phyloP scores from a whole-genome alignment of 1,140 invertebrate species.

The Lanistes nyassanus region DNA sequence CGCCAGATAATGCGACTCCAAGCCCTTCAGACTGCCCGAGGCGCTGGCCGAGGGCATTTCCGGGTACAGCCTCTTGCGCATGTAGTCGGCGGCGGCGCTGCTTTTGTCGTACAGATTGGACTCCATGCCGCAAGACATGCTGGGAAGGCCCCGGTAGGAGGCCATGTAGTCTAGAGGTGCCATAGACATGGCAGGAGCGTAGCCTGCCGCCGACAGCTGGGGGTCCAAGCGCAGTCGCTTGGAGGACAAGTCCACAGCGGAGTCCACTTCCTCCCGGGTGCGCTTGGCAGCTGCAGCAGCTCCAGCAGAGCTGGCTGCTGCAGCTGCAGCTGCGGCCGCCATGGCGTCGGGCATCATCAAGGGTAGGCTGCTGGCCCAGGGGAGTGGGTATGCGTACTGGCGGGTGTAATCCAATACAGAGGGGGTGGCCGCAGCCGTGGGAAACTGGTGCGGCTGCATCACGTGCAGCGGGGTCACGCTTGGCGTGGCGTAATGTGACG shows the following conservation, averaged over 20 bases:
- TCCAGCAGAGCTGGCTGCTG: constrained; percentile 9
- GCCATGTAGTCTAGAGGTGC: constrained; percentile 17
- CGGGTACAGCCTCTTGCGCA: constrained; percentile 30
- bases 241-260: constrained; percentile 9
- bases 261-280: constrained; percentile 22
- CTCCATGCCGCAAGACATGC: constrained; percentile 32
- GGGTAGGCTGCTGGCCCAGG: constrained; percentile 20
- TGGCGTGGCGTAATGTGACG: constrained; percentile 11
- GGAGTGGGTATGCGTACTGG: not conserved
- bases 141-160: constrained; percentile 7
- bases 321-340: constrained; percentile 28
- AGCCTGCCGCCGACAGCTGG: not conserved
- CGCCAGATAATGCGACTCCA: constrained; percentile 24
- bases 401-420: constrained; percentile 30
- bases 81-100: constrained; percentile 17
- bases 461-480: constrained; percentile 24
- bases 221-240: constrained; percentile 24
- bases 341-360: constrained; percentile 17
- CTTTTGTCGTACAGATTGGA: constrained; percentile 29
- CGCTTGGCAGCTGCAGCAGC: constrained; percentile 14
- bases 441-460: constrained; percentile 26
- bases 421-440: constrained; percentile 7
- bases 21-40: not conserved
- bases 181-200: not conserved
- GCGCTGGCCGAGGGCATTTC: constrained; percentile 5